These are phyloP conservation scores for Aphidoletes aphidimyza DNA, from an alignment of 2,888 invertebrate genomes.

Conservation along the genomic window DNA sequence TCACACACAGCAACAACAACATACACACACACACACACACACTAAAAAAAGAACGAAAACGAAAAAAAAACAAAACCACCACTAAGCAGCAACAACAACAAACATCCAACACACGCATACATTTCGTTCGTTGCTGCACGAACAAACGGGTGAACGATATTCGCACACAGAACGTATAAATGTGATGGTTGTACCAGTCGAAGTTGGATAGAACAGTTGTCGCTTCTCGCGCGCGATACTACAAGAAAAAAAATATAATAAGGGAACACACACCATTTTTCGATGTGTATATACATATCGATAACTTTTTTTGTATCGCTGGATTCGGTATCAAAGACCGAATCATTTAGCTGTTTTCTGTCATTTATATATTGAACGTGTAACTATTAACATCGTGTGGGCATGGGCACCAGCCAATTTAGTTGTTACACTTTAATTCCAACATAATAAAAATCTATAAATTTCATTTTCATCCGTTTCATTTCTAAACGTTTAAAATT, in stretches of 20 bases:
- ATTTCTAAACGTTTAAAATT: neutral
- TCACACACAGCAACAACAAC: neutral
- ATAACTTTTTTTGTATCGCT: conserved; percentile 40
- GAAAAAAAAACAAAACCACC: conserved; percentile 28
- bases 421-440: neutral
- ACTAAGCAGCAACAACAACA: conserved; percentile 15
- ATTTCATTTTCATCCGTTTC: neutral
- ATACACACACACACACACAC: too few relatives aligned
- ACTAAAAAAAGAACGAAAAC: neutral
- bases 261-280: too few relatives aligned
- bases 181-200: neutral
- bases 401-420: conserved; percentile 14
- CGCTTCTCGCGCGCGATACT: conserved; percentile 18
- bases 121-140: neutral
- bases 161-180: neutral
- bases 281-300: conserved; percentile 32
- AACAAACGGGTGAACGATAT: neutral
- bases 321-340: conserved; percentile 54
- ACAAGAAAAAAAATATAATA: neutral
- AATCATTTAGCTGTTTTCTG: conserved; percentile 45
- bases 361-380: conserved; percentile 53
- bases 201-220: conserved; percentile 50
- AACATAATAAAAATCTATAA: neutral
- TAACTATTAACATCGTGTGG: conserved; percentile 44
- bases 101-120: conserved; percentile 42